Conservation (phyloP, 1,140 invertebrate species). For the Idris sp. region DNA sequence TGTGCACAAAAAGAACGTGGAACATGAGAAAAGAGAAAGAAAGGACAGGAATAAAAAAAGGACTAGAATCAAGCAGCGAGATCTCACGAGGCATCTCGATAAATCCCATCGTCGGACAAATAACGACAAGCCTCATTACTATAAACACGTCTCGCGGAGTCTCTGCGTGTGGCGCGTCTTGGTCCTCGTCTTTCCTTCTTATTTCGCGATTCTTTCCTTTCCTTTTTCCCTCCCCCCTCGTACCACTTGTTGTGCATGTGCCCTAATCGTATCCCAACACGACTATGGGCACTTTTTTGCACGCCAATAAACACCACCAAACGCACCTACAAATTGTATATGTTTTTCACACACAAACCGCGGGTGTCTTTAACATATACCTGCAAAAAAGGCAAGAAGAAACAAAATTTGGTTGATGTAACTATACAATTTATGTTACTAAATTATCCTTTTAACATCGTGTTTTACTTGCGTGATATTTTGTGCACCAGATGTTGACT, state of each 20-base stretch:
- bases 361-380: no score
- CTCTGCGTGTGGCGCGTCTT: constrained; percentile 71
- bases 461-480: no score
- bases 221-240: constrained; percentile 55
- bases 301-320: constrained; percentile 56
- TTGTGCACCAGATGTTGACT: no score
- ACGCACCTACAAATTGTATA: constrained; percentile 36
- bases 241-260: constrained; percentile 54
- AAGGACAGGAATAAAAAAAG: constrained; percentile 52
- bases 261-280: constrained; percentile 54
- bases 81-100: constrained; percentile 76
- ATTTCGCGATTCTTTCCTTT: constrained; percentile 54
- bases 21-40: constrained; percentile 44
- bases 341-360: constrained; percentile 31
- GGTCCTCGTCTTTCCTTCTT: constrained; percentile 56
- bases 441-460: no score
- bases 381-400: no score
- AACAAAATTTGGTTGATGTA: no score
- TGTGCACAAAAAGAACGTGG: constrained; percentile 27
- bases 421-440: no score
- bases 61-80: constrained; percentile 71
- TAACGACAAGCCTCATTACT: constrained; percentile 78
- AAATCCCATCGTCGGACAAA: constrained; percentile 77
- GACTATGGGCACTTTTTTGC: constrained; percentile 36
- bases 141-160: constrained; percentile 76